These are phyloP conservation scores for Neogale vison DNA, from an alignment of 2,113 vertebrate species.

Conservation along the genomic window DNA sequence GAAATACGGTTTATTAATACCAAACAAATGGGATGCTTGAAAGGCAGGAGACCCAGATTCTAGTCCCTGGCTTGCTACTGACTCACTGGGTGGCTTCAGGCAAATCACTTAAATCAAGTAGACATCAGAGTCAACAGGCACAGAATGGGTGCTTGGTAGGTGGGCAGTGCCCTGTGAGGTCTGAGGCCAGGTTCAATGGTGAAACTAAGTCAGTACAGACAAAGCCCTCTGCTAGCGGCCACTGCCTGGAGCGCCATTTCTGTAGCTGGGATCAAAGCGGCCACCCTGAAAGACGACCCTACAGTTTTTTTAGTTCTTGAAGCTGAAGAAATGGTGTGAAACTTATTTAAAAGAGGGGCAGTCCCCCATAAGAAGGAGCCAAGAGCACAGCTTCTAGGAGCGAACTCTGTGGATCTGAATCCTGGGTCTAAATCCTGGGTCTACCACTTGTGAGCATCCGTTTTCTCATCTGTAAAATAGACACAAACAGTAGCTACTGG, in stretches of 20 bases:
- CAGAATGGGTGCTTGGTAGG: background rate
- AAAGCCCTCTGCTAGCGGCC: background rate
- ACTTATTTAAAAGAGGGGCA: background rate
- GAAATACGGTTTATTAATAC: slow-evolving; percentile 62
- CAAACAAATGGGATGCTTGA: slow-evolving; percentile 56
- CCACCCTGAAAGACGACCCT: background rate
- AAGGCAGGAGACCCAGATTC: background rate
- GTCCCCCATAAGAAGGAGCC: rapidly evolving
- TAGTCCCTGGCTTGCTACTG: background rate
- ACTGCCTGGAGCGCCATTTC: background rate
- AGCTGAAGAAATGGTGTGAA: background rate
- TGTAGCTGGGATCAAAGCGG: background rate
- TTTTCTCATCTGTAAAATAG: background rate
- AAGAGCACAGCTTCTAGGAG: background rate
- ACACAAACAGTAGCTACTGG: background rate
- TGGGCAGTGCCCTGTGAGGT: background rate
- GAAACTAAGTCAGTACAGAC: background rate
- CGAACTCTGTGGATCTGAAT: background rate
- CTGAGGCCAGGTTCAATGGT: background rate
- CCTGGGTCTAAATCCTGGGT: background rate
- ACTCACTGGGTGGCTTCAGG: slow-evolving; percentile 36
- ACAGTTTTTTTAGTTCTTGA: background rate
- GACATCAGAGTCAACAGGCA: background rate
- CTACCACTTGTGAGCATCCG: background rate
- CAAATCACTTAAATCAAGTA: background rate